Base-by-base conservation (phyloP, 2,888 invertebrate species). In the Venustoraphidia nigricollis region DNA sequence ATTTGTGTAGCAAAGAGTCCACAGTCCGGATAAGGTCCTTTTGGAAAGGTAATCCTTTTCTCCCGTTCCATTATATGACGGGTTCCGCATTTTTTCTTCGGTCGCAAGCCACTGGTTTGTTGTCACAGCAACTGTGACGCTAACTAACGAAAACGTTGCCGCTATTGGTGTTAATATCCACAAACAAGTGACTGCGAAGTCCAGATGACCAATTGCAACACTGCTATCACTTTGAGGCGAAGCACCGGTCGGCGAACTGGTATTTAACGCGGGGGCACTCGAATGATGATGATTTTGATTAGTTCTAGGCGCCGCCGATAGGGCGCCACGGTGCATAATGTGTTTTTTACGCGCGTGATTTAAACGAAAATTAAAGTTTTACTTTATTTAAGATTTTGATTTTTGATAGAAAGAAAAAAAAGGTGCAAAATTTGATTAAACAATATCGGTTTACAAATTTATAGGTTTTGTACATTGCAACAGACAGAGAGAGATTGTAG, bases 31-130 rank as follows among this genome's bases (percentile, higher is more conserved):
- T 36, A 84, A 75, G 35, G 87, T 87, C 63, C 79, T 72, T 62
- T 84, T 86, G 48, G 81, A 76, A 37, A 81, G 70, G 52, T 79
- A 73, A 57, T 81, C 81, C 58, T 77, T 76, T 54, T 78, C 81
- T 9, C 77, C 80, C 1, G 88, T 85, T 8, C 85, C 83, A 65
- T 89, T 90, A 65, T 79, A 83, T 45, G 74, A 70, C 10, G 79
- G 77, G 66, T 83, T 87, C 50, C 81, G 76, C 72, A 91, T 79
- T 63, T 84, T 85, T 65, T 92, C 91, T 63, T 88, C 83, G 4
- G 89, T 89, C 56, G 84, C 81, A 27, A 92, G 73, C 92, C 92
- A 92, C 67, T 87, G 83, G 62, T 82, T 83, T 3, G 86, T 86
- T 8, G 79, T 72, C 52, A 87, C 79, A 13, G 86, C 84, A 3